Percentiles rank a stretch among this genome's conserved stretches.
Conservation (phyloP, 2,113 vertebrate species). For the Nycticebus coucang region DNA sequence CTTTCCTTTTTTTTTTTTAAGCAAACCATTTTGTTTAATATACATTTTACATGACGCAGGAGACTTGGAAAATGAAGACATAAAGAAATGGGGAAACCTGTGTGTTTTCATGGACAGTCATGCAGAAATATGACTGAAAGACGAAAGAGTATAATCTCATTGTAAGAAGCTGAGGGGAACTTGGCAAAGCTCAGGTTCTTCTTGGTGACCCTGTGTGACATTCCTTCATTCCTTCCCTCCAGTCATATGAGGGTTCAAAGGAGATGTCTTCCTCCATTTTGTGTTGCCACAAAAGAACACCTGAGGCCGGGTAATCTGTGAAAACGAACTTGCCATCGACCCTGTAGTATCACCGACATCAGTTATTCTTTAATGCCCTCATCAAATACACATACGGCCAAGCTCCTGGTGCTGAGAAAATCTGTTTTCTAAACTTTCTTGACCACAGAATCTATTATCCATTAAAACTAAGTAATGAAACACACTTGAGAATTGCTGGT, state of each 20-base stretch:
- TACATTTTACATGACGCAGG: background rate
- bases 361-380: too few relatives aligned
- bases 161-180: background rate
- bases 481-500: background rate
- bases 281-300: background rate
- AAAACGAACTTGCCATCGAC: too few relatives aligned
- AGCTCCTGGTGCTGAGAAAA: too few relatives aligned
- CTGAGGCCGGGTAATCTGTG: background rate
- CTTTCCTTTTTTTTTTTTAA: background rate
- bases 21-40: background rate
- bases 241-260: background rate
- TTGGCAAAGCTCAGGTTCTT: background rate
- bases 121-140: background rate
- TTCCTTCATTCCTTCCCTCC: background rate
- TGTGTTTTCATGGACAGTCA: background rate
- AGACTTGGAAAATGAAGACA: background rate
- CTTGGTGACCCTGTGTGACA: background rate
- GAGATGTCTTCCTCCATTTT: background rate
- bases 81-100: background rate
- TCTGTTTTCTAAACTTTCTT: too few relatives aligned
- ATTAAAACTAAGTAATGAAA: conserved; percentile 12
- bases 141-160: background rate
- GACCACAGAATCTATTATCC: background rate
- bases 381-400: too few relatives aligned
- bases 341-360: too few relatives aligned